Base-by-base conservation (phyloP, 30 jellyfish, hydroid and myxozoan species). In the Hydractinia echinata region DNA sequence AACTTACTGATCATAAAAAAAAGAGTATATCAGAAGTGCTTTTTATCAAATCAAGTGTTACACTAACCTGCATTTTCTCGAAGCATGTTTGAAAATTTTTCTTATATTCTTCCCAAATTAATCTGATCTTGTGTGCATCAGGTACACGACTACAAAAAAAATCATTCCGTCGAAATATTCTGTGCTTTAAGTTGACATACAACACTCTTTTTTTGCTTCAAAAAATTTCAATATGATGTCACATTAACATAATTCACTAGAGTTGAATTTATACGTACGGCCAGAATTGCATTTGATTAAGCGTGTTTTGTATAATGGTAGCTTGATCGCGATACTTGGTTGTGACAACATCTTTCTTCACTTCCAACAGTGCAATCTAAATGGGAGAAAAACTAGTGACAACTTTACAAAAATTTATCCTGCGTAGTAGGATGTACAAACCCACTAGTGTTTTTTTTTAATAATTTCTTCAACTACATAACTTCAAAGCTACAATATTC, bases 301-400 rank as follows among this genome's bases (percentile, higher is more conserved):
- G 54, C 10, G 74, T 66, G 60, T 77, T 66, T n/a, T 77, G 73
- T 14, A 77, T 54, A 30, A 77, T 15, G 6, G 18, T 50, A 10
- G 85, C 81, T 77, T 77, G 85, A 10, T 77, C 48, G 13, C 60
- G 73, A 55, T 77, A 77, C 52, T 77, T 77, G 19, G 9, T 54
- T 14, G 60, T 60, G 14, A 77, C 85, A 10, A 66, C 52, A 11
- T 77, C 85, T 61, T 56, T 77, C 48, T 60, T 55, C 76, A 60
- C 85, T 54, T 77, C 74, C 52, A 77, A 54, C 48, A 77, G 39
- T 16, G 85, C 85, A 8, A 77, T 30, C 85, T 77, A 60, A 7
- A 55, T 10, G 39, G 16, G 53, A 51, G 16, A 5, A 77, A 5
- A 10, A 5, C 69, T n/a, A 9, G 30, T 52, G 52, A 30, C 73